Evolutionary conservation across 1,140 invertebrate species (phyloP), one percentile per base, ranked within the genome.

Genomic region (Archegozetes longisetosus): DNA sequence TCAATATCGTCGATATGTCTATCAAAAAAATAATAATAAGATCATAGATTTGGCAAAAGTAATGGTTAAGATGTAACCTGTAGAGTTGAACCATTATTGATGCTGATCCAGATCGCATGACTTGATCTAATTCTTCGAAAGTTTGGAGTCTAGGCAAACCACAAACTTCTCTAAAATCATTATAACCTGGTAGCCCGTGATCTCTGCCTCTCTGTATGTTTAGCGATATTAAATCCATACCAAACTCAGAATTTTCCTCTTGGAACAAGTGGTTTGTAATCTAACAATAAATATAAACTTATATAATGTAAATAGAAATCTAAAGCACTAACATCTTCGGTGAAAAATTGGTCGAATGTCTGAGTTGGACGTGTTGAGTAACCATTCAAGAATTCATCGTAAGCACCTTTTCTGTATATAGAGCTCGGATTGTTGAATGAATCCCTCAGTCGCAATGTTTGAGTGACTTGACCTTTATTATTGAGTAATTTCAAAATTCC

Each of bases 201-300:
- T 96, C 91, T 48, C 92, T 66, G 1, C 80, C 80, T 63, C 80
- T 69, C 69, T 85, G 82, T 25, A 84, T 78, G 64, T 80, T 79
- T 22, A 80, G 66, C 1, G 80, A 69, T 3, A 74, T 72, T 61
- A 82, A 69, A 68, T 79, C 78, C 62, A 80, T 68, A 13, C 78
- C 77, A 63, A 69, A 74, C 14, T 57, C 54, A 53, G 60, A 62
- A 26, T 66, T 60, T 51, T 74, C 69, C 13, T 82, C 84, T 75
- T 89, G 85, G 67, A 92, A 93, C 0, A 92, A 73, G 70, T 87
- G 87, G 69, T 89, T 86, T 1, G 87, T 89, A 17, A 92, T n/a
- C 53, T 55, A 26, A 73, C 69, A 91, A 84, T 22, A 79, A 76
- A 0, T 80, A 83, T 29, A 90, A 84, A 67, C 84, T 87, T 67